Evolutionary conservation across 2,888 invertebrate genomes (phyloP).

Genomic region (Oeneis ivallda): DNA sequence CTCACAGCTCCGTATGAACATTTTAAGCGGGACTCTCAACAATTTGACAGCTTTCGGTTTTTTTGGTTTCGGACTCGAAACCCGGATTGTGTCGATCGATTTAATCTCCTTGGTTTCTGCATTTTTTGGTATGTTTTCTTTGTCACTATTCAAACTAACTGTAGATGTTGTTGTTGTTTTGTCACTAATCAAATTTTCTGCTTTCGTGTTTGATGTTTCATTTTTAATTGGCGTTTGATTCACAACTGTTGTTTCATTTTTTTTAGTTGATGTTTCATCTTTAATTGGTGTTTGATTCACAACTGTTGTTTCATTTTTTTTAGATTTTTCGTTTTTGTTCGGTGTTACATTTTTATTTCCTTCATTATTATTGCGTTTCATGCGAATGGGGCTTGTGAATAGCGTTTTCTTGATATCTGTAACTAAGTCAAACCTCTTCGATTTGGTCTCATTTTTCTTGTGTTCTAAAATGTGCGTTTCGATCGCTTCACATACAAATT

Average conservation of each 20-base stretch:
- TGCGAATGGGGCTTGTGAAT: slow-evolving; percentile 19
- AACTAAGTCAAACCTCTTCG: slow-evolving; percentile 4
- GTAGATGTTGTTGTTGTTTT: not conserved
- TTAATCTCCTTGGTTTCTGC: not conserved
- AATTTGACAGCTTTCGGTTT: slow-evolving; percentile 19
- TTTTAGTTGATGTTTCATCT: slow-evolving; percentile 43
- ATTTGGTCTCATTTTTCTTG: slow-evolving; percentile 23
- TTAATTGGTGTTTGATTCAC: no score
- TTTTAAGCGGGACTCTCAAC: slow-evolving; percentile 18
- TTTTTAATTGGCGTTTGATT: not conserved
- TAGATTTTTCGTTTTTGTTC: slow-evolving; percentile 32
- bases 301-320: slow-evolving; percentile 33
- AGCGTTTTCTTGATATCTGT: slow-evolving; percentile 17
- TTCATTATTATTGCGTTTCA: slow-evolving; percentile 19
- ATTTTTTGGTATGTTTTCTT: slow-evolving; percentile 2
- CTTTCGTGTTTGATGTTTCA: not conserved
- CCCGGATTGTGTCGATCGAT: not conserved
- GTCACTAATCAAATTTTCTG: not conserved
- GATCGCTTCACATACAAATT: slow-evolving; percentile 42
- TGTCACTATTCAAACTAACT: not conserved
- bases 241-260: not conserved
- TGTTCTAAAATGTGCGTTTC: slow-evolving; percentile 46
- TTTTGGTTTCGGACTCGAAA: not conserved
- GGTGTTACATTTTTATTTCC: slow-evolving; percentile 42
- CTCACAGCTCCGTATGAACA: slow-evolving; percentile 35